Base-by-base conservation (phyloP, 2,888 invertebrate genomes). In the Operophtera brumata region DNA sequence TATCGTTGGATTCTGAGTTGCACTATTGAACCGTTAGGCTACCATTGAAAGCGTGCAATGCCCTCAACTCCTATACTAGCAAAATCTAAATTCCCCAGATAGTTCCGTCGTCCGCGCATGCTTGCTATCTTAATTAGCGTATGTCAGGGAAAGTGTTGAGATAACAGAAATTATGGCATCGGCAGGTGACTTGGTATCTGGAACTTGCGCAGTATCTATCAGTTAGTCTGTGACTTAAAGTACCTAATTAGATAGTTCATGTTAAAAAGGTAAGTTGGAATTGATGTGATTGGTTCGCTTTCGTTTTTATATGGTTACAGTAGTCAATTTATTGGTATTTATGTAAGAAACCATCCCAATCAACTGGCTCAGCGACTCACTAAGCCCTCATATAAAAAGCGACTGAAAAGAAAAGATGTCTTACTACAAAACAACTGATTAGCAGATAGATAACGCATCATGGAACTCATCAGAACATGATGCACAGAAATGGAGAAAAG, bases 61-160 rank as follows among this genome's bases (percentile, higher is more conserved):
- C 14, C 36, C 20, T 39, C 7, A 51, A 26, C 43, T 10, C 20
- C n/a, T n/a, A n/a, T 34, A 32, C 34, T 10, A 34, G 44, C 44
- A 59, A 64, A 50, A 63, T 63, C 69, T 51, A 70, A 68, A 73
- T 72, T 72, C 64, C 63, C 64, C 54, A 68, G 64, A 66, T 67
- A 57, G 63, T 60, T 62, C 53, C 28, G 34, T 51, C 30, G 58
- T 57, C 52, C 57, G 58, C 53, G 55, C 67, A 64, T 71, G 69
- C 70, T 72, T 70, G 63, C 64, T 60, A 60, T 66, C 59, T 69
- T 71, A 77, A 78, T 82, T 80, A 82, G 75, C 77, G 65, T 62
- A 53, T 65, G 64, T 47, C 61, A 67, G 71, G 69, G 77, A 82
- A 82, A 82, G 78, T 81, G 75, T 77, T 76, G 57, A 71, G 75